phyloP scores from a whole-genome alignment of 2,888 invertebrate species.

The Nysson spinosus region DNA sequence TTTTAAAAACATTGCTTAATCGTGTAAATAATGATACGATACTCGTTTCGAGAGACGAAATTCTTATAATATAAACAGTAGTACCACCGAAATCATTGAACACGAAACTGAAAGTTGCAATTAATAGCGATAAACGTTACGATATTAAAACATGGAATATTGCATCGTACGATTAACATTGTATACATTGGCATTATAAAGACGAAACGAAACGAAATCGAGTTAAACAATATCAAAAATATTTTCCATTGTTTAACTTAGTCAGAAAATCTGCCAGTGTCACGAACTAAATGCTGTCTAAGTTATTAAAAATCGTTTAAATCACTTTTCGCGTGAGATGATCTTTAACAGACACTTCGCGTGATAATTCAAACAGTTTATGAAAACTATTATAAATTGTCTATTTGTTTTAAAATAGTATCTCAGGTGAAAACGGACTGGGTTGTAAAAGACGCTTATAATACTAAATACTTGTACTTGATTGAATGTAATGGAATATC shows the following conservation, averaged over 20 bases:
- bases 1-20: constrained; percentile 34
- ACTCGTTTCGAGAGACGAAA: constrained; percentile 16
- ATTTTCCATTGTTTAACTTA: too few species aligned
- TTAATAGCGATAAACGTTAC: neutral
- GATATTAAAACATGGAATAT: neutral
- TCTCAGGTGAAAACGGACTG: constrained; percentile 27
- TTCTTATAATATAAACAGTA: constrained; percentile 31
- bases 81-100: constrained; percentile 9
- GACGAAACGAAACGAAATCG: too few species aligned
- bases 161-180: too few species aligned
- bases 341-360: constrained; percentile 9
- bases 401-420: neutral
- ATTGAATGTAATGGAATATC: constrained; percentile 29
- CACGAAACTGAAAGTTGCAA: constrained; percentile 1
- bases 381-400: constrained; percentile 16
- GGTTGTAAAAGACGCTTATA: constrained; percentile 31
- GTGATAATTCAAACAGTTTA: constrained; percentile 5
- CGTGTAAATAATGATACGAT: constrained; percentile 10
- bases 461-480: constrained; percentile 46
- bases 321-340: too few species aligned
- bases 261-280: too few species aligned
- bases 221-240: too few species aligned
- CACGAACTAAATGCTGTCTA: too few species aligned
- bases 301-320: too few species aligned
- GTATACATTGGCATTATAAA: too few species aligned